Base-by-base conservation (phyloP, 2,888 invertebrate genomes). In the Orthosia gracilis region DNA sequence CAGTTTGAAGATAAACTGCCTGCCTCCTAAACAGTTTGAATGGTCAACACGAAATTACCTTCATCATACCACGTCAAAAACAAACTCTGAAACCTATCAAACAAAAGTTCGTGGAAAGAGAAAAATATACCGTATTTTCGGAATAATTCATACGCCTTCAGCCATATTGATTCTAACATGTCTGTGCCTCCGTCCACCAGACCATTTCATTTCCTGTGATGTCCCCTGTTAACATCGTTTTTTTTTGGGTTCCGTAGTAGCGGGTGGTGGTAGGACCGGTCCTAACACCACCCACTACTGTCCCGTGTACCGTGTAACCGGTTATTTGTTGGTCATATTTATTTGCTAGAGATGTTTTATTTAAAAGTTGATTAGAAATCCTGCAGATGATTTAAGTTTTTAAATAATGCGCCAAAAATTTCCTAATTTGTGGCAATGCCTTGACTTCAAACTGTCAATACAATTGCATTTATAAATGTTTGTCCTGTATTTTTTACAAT, bases 141-240 rank as follows among this genome's bases (percentile, higher is more conserved):
- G 78, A 78, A 76, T 78, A 85, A 80, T 69, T 74, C 78, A 68
- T 68, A 63, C 78, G 80, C 74, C 82, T 62, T 58, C 73, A 82
- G 74, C 74, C 26, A 65, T 82, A 82, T 86, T 86, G 82, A 82
- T 69, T 84, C 79, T 79, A 78, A 82, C 82, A 78, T 78, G 76
- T 73, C 62, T 82, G 78, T 40, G 83, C 69, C 55, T 69, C 68
- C 80, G 82, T 78, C 81, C 77, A 76, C 82, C 87, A 84, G 83
- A 76, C 84, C 71, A 87, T 88, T 90, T 89, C 88, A 91, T 91
- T 90, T 91, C 91, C 91, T 90, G 80, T 67, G 75, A 66, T 72
- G 79, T 80, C 83, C 82, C 68, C 21, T 66, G 54, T 80, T 80
- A 73, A 84, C 82, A 82, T 79, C 69, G 62, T 31, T 64, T 72